These are phyloP conservation scores for Trilocha varians DNA, from an alignment of 2,888 invertebrate species.

Conservation along the genomic window DNA sequence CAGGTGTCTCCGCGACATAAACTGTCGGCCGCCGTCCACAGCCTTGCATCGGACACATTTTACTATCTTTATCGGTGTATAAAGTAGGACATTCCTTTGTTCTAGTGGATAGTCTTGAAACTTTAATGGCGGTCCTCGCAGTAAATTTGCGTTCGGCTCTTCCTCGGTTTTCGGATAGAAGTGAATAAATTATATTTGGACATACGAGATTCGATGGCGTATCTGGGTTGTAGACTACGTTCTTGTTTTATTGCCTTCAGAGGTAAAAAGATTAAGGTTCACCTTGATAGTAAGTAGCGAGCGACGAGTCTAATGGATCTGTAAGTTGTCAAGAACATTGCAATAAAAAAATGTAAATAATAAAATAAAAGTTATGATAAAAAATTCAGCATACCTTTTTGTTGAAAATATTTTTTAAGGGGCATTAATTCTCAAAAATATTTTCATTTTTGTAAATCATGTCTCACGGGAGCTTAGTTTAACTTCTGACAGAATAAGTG, in stretches of 20 bases:
- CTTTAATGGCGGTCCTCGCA: conserved; percentile 57
- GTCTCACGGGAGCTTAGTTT: neutral
- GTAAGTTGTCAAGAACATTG: too few relatives aligned
- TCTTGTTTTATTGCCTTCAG: too few relatives aligned
- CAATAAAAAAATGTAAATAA: too few relatives aligned
- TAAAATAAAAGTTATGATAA: too few relatives aligned
- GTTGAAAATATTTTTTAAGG: too few relatives aligned
- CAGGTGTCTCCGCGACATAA: conserved; percentile 32
- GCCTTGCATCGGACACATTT: conserved; percentile 54
- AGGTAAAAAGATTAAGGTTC: too few relatives aligned
- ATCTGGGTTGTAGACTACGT: too few relatives aligned
- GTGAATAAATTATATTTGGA: conserved; percentile 50
- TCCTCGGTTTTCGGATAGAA: conserved; percentile 33
- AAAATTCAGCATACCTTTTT: too few relatives aligned
- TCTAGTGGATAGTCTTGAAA: conserved; percentile 49
- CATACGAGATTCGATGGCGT: conserved; percentile 6
- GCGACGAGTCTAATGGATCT: too few relatives aligned
- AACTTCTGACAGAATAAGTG: neutral
- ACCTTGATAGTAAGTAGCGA: too few relatives aligned
- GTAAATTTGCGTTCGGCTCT: conserved; percentile 45
- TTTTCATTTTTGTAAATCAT: too few relatives aligned
- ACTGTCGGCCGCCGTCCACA: conserved; percentile 37
- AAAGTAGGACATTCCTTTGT: conserved; percentile 54
- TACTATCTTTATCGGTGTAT: conserved; percentile 57
- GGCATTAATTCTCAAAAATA: too few relatives aligned